Percentiles rank a stretch among this genome's conserved stretches.
These are phyloP conservation scores for Phylloscopus collybita DNA, from an alignment of 2,797 vertebrate genomes.

Conservation along the genomic window DNA sequence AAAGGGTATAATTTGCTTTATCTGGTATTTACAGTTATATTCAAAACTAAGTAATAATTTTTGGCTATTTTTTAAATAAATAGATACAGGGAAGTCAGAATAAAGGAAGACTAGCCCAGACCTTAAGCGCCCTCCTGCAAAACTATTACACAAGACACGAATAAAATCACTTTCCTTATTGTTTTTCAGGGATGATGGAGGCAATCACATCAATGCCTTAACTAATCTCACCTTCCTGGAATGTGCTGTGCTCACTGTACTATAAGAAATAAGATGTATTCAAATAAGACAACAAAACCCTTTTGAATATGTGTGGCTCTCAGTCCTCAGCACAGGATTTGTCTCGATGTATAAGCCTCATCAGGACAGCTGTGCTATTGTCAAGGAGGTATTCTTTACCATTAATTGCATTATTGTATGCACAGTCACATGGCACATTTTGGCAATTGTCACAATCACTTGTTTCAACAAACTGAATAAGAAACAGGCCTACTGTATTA, in stretches of 20 bases:
- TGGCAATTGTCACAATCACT: neutral
- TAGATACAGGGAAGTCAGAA: neutral
- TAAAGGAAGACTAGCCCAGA: neutral
- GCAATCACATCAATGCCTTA: conserved; percentile 64
- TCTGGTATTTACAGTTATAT: neutral
- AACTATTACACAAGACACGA: neutral
- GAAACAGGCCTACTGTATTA: neutral
- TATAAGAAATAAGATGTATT: conserved; percentile 29
- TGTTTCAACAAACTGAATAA: neutral
- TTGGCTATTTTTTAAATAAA: neutral
- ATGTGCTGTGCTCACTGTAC: conserved; percentile 61
- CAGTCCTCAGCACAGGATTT: neutral
- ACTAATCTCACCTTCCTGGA: conserved; percentile 70
- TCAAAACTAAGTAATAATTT: neutral
- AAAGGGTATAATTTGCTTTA: neutral
- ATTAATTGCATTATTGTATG: conserved; percentile 25
- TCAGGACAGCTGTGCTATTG: neutral
- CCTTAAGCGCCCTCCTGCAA: neutral
- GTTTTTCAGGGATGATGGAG: conserved; percentile 73
- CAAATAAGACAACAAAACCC: conserved; percentile 10
- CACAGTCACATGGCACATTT: neutral
- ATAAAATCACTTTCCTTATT: neutral
- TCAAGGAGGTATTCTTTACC: neutral
- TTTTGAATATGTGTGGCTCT: neutral
- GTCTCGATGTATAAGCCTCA: neutral